Conservation (phyloP, 1,140 invertebrate species). For the Diabrotica virgifera region DNA sequence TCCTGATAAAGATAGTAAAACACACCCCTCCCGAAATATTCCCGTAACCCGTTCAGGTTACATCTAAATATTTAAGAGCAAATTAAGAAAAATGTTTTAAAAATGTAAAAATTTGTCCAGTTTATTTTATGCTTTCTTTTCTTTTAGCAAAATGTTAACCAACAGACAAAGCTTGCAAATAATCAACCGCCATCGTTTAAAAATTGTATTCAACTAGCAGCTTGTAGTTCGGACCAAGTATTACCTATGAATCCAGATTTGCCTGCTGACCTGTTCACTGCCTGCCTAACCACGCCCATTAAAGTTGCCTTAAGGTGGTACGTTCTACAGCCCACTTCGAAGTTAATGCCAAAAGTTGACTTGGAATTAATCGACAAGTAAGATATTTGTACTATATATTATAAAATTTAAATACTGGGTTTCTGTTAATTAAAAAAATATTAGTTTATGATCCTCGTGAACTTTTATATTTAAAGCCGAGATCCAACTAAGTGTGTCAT, state of each 20-base stretch:
- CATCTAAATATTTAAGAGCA: no score
- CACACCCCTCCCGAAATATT: no score
- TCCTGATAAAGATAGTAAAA: no score
- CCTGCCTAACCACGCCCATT: slow-evolving; percentile 97
- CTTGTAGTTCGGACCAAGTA: slow-evolving; percentile 87
- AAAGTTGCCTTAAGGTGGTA: slow-evolving; percentile 96
- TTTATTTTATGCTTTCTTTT: not conserved
- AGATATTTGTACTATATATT: slow-evolving; percentile 38
- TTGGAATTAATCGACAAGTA: slow-evolving; percentile 88
- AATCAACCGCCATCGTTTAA: slow-evolving; percentile 60
- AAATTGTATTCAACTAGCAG: slow-evolving; percentile 95
- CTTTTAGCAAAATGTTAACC: not conserved
- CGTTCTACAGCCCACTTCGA: slow-evolving; percentile 76
- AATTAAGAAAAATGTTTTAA: no score
- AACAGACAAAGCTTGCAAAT: slow-evolving; percentile 23
- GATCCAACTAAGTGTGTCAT: no score
- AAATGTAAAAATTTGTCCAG: no score
- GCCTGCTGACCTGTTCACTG: slow-evolving; percentile 98
- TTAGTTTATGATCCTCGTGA: not conserved
- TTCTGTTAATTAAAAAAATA: not conserved
- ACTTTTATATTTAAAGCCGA: no score
- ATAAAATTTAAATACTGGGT: not conserved
- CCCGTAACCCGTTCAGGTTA: no score
- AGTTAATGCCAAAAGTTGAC: slow-evolving; percentile 75
- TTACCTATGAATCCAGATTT: slow-evolving; percentile 97